Evolutionary conservation across 2,797 vertebrate species (phyloP), one percentile per base, ranked within the genome.

Genomic region (Gadopsis marmoratus): DNA sequence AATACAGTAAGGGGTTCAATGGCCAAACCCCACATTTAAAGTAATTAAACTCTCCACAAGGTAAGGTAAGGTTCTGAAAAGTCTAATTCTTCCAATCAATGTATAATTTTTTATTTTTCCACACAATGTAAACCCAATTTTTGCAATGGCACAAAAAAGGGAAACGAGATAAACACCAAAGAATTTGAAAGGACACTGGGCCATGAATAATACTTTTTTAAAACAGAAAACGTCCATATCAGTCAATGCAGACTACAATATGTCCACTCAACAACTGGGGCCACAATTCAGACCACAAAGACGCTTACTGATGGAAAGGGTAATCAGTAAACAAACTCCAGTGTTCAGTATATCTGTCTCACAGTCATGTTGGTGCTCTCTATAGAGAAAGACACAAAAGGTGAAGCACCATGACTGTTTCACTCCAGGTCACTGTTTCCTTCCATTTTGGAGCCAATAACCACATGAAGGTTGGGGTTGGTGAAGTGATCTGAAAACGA

Each of bases 401-500:
- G 19, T 62, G 26, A 75, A 26, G 31, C 41, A 58, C 19, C 14
- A 21, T 16, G 50, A 53, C 48, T 67, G 62, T 69, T 71, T 91
- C 26, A 87, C 37, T 86, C 65, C 59, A 19, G 31, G 17, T 74
- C 41, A 48, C 37, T 54, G 31, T 78, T 85, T 71, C 74, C 76
- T n/a, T 91, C 80, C 54, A 84, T 65, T 79, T 86, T 88, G 13
- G 84, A 74, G 29, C 39, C 54, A 76, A 90, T 81, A 47, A 82
- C 74, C 19, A 33, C 53, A 17, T 68, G 73, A 71, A 94, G 87
- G 67, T 92, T 79, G 39, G 93, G 87, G 70, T 94, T 89, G 47
- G 75, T 91, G 91, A 96, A 96, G 84, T 96, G 80, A 88, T 93
- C 95, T 96, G 90, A 79, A 91, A 89, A 83, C 77, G 5, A 80